Conservation (phyloP, 2,888 invertebrate genomes). For the Hetaerina titia region DNA sequence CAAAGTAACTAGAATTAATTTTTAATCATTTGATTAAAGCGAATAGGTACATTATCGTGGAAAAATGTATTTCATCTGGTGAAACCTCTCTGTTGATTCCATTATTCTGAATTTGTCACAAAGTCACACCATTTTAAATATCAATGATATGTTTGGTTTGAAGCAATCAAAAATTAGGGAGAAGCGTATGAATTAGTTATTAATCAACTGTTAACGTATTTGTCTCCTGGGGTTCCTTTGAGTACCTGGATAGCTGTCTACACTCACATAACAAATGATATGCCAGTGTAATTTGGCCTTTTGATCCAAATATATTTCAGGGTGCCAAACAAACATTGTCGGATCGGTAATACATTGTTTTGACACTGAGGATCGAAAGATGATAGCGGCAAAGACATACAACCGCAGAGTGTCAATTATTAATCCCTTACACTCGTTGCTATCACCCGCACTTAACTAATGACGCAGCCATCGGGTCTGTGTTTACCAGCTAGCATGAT, state of each 20-base stretch:
- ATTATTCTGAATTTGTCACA: too few species aligned
- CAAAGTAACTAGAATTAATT: too few species aligned
- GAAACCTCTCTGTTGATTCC: too few species aligned
- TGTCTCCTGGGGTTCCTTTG: too few species aligned
- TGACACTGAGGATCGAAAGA: background rate
- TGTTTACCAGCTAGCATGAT: conserved; percentile 44
- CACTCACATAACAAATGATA: background rate
- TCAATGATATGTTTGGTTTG: too few species aligned
- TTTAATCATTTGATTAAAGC: too few species aligned
- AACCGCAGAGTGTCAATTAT: conserved; percentile 58
- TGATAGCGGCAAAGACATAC: conserved; percentile 36
- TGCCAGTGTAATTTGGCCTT: background rate
- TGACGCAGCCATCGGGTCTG: conserved; percentile 13
- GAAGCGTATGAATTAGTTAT: too few species aligned
- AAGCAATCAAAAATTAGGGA: too few species aligned
- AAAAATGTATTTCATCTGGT: too few species aligned
- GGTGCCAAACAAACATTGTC: background rate
- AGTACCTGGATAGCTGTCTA: background rate
- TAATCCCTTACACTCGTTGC: conserved; percentile 59
- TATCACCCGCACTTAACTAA: conserved; percentile 51
- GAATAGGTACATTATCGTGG: too few species aligned
- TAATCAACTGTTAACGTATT: too few species aligned
- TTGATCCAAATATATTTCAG: background rate
- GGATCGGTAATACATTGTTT: conserved; percentile 13
- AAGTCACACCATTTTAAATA: too few species aligned